These are phyloP conservation scores for Drosophila ohnishii DNA, from an alignment of 1,140 invertebrate species.

Conservation along the genomic window DNA sequence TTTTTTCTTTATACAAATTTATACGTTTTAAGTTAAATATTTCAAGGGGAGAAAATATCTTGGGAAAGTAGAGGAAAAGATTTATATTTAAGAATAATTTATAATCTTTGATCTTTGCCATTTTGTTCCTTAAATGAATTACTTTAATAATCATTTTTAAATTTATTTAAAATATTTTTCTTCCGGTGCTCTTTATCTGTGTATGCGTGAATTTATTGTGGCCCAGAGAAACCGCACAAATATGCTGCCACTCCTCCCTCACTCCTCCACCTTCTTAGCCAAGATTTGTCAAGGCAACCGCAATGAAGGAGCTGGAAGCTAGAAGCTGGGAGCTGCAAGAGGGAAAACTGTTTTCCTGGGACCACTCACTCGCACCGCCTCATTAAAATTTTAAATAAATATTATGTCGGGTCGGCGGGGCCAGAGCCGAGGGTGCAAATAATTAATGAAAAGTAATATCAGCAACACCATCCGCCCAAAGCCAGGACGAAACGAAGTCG, in stretches of 20 bases:
- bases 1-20: too few species aligned
- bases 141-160: not conserved
- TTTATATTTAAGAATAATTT: not conserved
- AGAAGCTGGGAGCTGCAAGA: not conserved
- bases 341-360: constrained; percentile 16
- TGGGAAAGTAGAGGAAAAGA: too few species aligned
- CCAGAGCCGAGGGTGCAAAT: constrained; percentile 38
- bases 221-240: constrained; percentile 27
- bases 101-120: not conserved
- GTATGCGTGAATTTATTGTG: constrained; percentile 28
- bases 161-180: not conserved
- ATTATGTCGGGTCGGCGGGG: constrained; percentile 27
- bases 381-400: constrained; percentile 57
- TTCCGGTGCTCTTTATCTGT: not conserved
- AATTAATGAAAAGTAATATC: constrained; percentile 54
- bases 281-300: constrained; percentile 48
- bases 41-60: too few species aligned
- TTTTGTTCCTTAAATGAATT: not conserved
- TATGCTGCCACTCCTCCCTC: constrained; percentile 20
- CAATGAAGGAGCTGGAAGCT: constrained; percentile 11
- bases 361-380: constrained; percentile 37
- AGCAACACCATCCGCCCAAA: constrained; percentile 35
- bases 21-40: too few species aligned
- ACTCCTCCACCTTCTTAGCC: constrained; percentile 1
- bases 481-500: constrained; percentile 9